phyloP scores from a whole-genome alignment of 2,113 vertebrate genomes.

The Glaucomys volans region DNA sequence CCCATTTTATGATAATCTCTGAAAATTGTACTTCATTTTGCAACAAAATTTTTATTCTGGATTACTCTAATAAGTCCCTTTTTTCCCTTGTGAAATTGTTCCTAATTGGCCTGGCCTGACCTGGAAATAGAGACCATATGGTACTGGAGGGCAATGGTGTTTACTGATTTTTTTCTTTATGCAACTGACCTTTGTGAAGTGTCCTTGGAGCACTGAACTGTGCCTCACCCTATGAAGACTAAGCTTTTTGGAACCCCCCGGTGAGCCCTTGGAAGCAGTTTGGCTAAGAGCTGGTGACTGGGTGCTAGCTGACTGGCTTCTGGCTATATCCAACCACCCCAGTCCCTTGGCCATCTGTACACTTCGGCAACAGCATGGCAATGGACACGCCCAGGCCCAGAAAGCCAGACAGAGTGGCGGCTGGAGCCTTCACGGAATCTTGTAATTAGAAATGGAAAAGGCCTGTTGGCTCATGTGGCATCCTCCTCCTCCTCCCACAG shows the following conservation, averaged over 20 bases:
- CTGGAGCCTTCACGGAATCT: conserved; percentile 64
- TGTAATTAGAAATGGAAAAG: conserved; percentile 72
- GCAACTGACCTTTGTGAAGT: neutral
- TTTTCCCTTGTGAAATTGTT: neutral
- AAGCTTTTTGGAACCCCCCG: neutral
- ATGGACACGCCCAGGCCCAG: conserved; percentile 41
- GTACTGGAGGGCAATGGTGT: neutral
- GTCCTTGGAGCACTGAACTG: neutral
- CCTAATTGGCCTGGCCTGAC: neutral
- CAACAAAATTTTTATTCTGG: neutral
- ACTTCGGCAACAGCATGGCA: neutral
- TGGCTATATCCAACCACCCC: neutral
- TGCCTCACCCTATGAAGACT: neutral
- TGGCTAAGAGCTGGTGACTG: neutral
- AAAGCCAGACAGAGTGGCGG: conserved; percentile 76
- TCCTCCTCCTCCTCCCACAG: neutral
- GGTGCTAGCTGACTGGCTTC: neutral
- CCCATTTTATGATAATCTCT: conserved; percentile 7
- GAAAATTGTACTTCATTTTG: conserved; percentile 39
- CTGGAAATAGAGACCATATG: neutral
- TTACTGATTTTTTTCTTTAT: neutral
- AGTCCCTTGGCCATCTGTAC: conserved; percentile 14
- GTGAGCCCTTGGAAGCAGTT: neutral
- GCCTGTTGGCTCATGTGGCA: neutral
- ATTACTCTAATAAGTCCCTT: neutral